A percentile compares a stretch with the other conserved stretches of the same genome.
phyloP scores from a whole-genome alignment of 1,140 invertebrate genomes.

The Pseudomyrmex pallidus region DNA sequence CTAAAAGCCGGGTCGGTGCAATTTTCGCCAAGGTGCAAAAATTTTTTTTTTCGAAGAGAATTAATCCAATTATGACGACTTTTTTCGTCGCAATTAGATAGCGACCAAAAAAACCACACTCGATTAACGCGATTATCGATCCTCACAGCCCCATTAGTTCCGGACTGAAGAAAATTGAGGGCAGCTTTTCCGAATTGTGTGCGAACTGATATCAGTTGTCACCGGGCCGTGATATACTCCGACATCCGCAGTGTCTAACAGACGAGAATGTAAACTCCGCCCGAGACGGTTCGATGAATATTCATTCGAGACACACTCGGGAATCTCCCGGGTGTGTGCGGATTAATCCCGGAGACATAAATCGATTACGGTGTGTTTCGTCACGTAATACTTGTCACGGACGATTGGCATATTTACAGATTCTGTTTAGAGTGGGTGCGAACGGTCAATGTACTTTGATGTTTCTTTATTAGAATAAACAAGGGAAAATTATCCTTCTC shows the following conservation, averaged over 20 bases:
- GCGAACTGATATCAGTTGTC: neutral
- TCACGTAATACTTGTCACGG: neutral
- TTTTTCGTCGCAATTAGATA: too few relatives aligned
- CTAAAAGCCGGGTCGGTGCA: neutral
- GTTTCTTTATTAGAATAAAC: too few relatives aligned
- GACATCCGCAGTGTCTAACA: neutral
- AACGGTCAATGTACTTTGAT: too few relatives aligned
- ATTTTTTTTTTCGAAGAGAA: constrained; percentile 3
- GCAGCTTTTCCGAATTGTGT: neutral
- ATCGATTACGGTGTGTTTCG: constrained; percentile 31
- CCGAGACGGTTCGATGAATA: constrained; percentile 14
- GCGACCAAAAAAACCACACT: too few relatives aligned
- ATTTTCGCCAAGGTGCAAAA: constrained; percentile 19
- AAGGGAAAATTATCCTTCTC: too few relatives aligned
- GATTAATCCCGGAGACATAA: constrained; percentile 28
- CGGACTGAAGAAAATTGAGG: too few relatives aligned
- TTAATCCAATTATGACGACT: constrained; percentile 17
- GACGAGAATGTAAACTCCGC: neutral
- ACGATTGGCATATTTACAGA: neutral
- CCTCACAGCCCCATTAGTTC: too few relatives aligned
- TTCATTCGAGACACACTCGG: constrained; percentile 23
- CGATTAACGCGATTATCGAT: too few relatives aligned
- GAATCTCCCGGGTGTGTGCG: neutral
- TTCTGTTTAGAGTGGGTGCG: neutral
- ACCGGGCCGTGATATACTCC: neutral